Evolutionary conservation across 1,140 invertebrate genomes (phyloP).

Genomic region (Pseudomyrmex dendroicus): DNA sequence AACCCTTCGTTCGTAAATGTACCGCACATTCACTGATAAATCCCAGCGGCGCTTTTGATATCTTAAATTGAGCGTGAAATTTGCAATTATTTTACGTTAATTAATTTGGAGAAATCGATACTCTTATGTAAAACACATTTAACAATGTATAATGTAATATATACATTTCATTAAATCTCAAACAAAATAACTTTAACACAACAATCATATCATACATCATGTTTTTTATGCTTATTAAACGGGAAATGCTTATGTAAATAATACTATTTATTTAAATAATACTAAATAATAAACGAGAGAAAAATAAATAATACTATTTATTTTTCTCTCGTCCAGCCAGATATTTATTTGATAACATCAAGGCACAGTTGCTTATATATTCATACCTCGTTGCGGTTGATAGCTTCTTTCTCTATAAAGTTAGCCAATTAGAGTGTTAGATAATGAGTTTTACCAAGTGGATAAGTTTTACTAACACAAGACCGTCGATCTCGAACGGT

Average conservation of each 20-base stretch:
- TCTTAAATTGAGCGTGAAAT: background rate
- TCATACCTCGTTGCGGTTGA: slow-evolving; percentile 23
- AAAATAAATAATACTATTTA: too few species aligned
- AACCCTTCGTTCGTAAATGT: background rate
- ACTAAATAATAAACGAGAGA: too few species aligned
- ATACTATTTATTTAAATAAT: too few species aligned
- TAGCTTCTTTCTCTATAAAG: slow-evolving; percentile 29
- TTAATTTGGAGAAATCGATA: slow-evolving; percentile 2
- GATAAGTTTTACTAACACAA: slow-evolving; percentile 48
- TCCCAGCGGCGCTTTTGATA: background rate
- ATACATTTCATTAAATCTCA: background rate
- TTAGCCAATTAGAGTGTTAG: slow-evolving; percentile 35
- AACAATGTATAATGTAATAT: background rate
- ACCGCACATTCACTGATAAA: background rate
- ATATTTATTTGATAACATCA: background rate
- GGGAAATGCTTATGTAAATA: too few species aligned
- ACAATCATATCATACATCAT: too few species aligned
- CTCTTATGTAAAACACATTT: background rate
- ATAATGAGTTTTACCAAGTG: slow-evolving; percentile 54
- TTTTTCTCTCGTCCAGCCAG: background rate
- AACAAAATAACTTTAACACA: too few species aligned
- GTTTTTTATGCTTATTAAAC: too few species aligned
- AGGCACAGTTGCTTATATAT: slow-evolving; percentile 5
- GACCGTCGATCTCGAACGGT: background rate
- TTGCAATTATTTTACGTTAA: background rate